Conservation (phyloP, 2,797 vertebrate species). For the Merluccius polli region DNA sequence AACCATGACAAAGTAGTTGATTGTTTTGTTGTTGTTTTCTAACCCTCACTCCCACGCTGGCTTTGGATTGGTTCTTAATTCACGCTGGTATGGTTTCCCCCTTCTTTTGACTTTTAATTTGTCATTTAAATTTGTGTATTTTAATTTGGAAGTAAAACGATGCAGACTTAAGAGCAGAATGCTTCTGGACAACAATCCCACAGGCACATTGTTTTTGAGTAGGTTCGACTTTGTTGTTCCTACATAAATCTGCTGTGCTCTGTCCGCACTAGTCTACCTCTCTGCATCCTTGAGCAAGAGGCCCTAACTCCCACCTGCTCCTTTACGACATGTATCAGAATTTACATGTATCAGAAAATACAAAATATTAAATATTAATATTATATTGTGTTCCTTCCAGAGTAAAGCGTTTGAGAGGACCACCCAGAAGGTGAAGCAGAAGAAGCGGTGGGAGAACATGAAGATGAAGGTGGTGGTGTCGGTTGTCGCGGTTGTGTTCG, state of each 20-base stretch:
- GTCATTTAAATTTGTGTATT: background rate
- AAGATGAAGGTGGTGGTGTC: slow-evolving; percentile 62
- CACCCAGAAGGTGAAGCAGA: slow-evolving; percentile 60
- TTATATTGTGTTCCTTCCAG: slow-evolving; percentile 44
- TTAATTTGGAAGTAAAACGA: background rate
- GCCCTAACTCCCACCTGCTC: background rate
- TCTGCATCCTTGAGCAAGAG: too few species aligned
- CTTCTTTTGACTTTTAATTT: background rate
- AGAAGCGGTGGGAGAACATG: slow-evolving; percentile 60
- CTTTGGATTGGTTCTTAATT: background rate
- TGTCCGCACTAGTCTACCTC: too few species aligned
- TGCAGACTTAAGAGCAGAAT: too few species aligned
- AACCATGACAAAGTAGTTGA: background rate
- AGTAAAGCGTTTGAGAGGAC: slow-evolving; percentile 69
- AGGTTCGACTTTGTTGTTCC: too few species aligned
- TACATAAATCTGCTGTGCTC: background rate
- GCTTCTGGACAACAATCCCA: too few species aligned
- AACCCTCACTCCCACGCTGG: too few species aligned
- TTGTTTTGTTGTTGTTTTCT: background rate
- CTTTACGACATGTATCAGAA: background rate
- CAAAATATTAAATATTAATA: background rate
- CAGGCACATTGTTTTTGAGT: too few species aligned
- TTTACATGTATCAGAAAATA: background rate
- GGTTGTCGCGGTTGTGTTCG: slow-evolving; percentile 20
- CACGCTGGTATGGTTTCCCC: background rate